Percentiles rank a stretch among this genome's conserved stretches.
phyloP scores from a whole-genome alignment of 2,888 invertebrate genomes.

The Melikaiella ostensackeni region DNA sequence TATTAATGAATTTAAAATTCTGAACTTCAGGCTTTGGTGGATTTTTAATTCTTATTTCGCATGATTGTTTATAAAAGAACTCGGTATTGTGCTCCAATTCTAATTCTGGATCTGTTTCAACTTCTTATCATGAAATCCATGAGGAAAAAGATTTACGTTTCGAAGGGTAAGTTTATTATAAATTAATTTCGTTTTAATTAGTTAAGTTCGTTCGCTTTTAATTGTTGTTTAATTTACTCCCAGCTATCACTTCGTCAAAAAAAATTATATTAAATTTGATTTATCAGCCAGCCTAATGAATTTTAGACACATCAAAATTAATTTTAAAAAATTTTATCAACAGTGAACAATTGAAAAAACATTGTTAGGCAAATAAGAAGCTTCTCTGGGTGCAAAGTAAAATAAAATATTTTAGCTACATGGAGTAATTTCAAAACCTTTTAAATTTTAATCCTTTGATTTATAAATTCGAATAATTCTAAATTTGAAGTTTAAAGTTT shows the following conservation, averaged over 20 bases:
- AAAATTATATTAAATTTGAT: no score
- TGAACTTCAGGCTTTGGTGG: no score
- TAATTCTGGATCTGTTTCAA: not conserved
- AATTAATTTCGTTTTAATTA: not conserved
- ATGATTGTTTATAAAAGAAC: not conserved
- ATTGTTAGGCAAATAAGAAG: not conserved
- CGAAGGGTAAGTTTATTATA: constrained; percentile 12
- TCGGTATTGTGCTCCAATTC: not conserved
- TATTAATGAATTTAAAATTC: not conserved
- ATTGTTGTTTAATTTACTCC: not conserved
- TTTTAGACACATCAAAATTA: not conserved
- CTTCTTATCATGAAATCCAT: constrained; percentile 32
- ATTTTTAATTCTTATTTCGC: not conserved
- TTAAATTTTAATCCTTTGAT: no score
- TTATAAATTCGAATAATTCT: not conserved
- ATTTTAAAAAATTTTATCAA: not conserved
- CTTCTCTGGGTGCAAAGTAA: not conserved
- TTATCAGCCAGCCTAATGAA: not conserved
- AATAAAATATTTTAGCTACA: not conserved
- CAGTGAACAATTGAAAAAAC: not conserved
- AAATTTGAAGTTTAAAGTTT: not conserved
- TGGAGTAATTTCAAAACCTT: no score
- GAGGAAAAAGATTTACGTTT: constrained; percentile 16
- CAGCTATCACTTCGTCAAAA: no score
- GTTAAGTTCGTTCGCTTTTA: not conserved